Evolutionary conservation across 2,797 vertebrate genomes (phyloP).

Genomic region (Sciurus vulgaris): DNA sequence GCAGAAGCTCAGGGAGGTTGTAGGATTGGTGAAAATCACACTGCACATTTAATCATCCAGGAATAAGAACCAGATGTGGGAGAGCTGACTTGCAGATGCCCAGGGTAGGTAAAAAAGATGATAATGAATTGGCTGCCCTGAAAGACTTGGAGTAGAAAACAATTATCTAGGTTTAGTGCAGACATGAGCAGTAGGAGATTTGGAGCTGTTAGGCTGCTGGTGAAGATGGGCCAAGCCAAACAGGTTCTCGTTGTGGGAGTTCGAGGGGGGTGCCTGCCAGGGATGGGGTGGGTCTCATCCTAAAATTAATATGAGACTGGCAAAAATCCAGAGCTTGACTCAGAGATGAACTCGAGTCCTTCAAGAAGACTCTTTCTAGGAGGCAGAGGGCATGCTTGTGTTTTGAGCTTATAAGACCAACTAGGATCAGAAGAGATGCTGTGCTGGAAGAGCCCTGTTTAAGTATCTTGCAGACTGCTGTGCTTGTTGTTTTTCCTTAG

Average conservation of each 20-base stretch:
- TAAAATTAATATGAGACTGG: slow-evolving; percentile 82
- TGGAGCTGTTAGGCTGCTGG: slow-evolving; percentile 80
- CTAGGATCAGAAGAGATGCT: not conserved
- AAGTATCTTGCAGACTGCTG: not conserved
- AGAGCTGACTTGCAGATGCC: not conserved
- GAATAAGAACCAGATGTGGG: not conserved
- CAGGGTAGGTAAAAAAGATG: not conserved
- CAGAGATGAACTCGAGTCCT: slow-evolving; percentile 76
- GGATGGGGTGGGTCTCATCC: slow-evolving; percentile 67
- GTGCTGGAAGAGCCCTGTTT: not conserved
- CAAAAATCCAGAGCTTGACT: slow-evolving; percentile 76
- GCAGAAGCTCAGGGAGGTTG: not conserved
- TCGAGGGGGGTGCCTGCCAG: slow-evolving; percentile 75
- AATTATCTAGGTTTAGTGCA: slow-evolving; percentile 51
- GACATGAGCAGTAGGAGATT: slow-evolving; percentile 78
- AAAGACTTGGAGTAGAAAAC: not conserved
- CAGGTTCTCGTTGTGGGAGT: slow-evolving; percentile 76
- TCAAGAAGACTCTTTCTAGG: slow-evolving; percentile 25
- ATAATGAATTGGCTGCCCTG: slow-evolving; percentile 66
- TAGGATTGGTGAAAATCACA: not conserved
- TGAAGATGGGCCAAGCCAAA: slow-evolving; percentile 81
- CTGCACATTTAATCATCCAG: not conserved
- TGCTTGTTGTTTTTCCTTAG: not conserved
- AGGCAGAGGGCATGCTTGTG: not conserved
- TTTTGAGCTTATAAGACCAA: not conserved